These are phyloP conservation scores for Glossosoma conforme DNA, from an alignment of 1,140 invertebrate species.

Conservation along the genomic window DNA sequence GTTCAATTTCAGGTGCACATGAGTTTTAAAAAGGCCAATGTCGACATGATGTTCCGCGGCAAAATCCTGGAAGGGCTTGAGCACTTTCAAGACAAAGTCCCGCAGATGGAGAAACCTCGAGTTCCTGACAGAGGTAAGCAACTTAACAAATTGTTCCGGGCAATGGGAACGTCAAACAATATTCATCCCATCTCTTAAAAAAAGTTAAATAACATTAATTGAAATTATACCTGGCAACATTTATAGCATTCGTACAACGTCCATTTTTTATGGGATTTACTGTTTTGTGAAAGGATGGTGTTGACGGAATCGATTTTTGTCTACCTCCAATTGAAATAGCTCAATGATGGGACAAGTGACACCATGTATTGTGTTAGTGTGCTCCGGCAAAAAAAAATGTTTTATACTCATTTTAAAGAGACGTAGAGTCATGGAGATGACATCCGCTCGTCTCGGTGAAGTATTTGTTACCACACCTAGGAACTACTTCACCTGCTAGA, in stretches of 20 bases:
- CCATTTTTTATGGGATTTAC: not conserved
- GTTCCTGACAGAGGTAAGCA: slow-evolving; percentile 38
- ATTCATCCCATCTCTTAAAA: too few species aligned
- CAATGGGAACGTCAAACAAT: not conserved
- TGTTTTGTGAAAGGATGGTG: slow-evolving; percentile 7
- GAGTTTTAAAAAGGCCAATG: slow-evolving; percentile 49
- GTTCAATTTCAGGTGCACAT: slow-evolving; percentile 40
- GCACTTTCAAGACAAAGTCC: slow-evolving; percentile 43
- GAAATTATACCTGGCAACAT: too few species aligned
- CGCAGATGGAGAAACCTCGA: slow-evolving; percentile 34
- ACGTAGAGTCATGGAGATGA: too few species aligned
- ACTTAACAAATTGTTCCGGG: not conserved
- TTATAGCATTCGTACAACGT: slow-evolving; percentile 3
- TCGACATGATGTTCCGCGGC: slow-evolving; percentile 51
- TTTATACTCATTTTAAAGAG: too few species aligned
- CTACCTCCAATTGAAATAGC: too few species aligned
- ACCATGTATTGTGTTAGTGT: too few species aligned
- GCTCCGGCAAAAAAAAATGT: too few species aligned
- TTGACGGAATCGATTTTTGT: not conserved
- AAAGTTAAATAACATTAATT: too few species aligned
- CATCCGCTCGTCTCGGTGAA: too few species aligned
- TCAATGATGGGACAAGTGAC: too few species aligned
- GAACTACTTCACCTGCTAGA: too few species aligned
- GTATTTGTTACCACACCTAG: too few species aligned
- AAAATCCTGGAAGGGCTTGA: slow-evolving; percentile 43